phyloP scores from a whole-genome alignment of 2,113 vertebrate species.

The Misgurnus anguillicaudatus region DNA sequence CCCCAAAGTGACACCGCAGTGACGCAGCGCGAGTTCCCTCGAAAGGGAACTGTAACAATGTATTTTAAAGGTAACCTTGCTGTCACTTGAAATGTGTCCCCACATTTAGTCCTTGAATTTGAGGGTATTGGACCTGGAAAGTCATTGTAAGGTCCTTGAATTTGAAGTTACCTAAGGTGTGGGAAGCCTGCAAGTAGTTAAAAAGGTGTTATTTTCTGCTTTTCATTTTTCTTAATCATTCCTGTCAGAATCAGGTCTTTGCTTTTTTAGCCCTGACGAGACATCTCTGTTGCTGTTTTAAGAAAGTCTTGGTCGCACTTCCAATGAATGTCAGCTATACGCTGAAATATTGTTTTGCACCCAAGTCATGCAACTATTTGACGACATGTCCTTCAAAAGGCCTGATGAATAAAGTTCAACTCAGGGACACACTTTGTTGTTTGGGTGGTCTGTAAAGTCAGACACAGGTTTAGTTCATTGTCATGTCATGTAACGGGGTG shows the following conservation, averaged over 20 bases:
- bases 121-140: too few species aligned
- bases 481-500: not conserved
- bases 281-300: constrained; percentile 24
- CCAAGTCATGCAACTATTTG: constrained; percentile 21
- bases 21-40: too few species aligned
- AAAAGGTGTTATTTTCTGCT: too few species aligned
- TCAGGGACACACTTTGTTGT: not conserved
- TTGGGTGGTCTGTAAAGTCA: constrained; percentile 6
- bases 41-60: too few species aligned
- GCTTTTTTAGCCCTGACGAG: constrained; percentile 20
- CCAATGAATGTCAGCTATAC: not conserved
- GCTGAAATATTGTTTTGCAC: not conserved
- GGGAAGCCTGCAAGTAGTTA: too few species aligned
- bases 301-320: constrained; percentile 26
- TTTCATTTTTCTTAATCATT: too few species aligned
- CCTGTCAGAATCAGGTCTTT: not conserved
- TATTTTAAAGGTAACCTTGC: too few species aligned
- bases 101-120: too few species aligned
- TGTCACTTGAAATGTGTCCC: too few species aligned
- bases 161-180: too few species aligned
- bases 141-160: too few species aligned
- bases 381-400: constrained; percentile 1
- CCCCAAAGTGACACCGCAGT: too few species aligned
- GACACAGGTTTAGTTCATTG: not conserved
- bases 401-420: constrained; percentile 12